phyloP scores from a whole-genome alignment of 2,888 invertebrate species.

The Glaucopsyche alexis region DNA sequence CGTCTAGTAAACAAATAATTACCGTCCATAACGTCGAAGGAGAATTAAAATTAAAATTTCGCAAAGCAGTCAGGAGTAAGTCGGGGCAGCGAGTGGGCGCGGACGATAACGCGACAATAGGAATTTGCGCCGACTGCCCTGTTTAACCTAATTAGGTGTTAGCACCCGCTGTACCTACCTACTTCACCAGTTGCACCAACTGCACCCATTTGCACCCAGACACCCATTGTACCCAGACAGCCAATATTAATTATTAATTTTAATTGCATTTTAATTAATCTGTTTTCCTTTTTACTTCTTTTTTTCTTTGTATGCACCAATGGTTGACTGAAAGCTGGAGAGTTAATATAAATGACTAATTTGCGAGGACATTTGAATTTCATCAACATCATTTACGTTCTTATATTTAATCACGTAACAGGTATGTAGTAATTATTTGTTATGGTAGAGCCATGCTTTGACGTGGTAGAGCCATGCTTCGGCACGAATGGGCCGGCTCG shows the following conservation, averaged over 20 bases:
- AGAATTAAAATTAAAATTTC: conserved; percentile 64
- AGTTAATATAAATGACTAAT: not conserved
- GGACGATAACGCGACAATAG: conserved; percentile 72
- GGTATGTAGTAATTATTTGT: too few species aligned
- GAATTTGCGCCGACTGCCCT: conserved; percentile 62
- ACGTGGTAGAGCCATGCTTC: too few species aligned
- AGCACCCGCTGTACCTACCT: conserved; percentile 34
- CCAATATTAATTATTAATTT: conserved; percentile 1
- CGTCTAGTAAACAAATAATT: conserved; percentile 30
- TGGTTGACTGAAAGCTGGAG: not conserved
- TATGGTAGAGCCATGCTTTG: too few species aligned
- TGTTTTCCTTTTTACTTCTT: not conserved
- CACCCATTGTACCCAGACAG: not conserved
- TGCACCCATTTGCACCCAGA: too few species aligned
- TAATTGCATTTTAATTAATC: not conserved
- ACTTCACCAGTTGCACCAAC: not conserved
- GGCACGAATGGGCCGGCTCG: too few species aligned
- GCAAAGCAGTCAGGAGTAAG: conserved; percentile 47
- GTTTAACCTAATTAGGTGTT: conserved; percentile 60
- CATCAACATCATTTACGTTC: too few species aligned
- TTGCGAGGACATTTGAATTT: too few species aligned
- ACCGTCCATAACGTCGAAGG: conserved; percentile 42
- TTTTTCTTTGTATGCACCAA: not conserved
- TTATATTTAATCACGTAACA: too few species aligned
- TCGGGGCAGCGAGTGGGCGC: conserved; percentile 53